Base-by-base conservation (phyloP, 1,140 invertebrate species). In the Lepidurus couesii region DNA sequence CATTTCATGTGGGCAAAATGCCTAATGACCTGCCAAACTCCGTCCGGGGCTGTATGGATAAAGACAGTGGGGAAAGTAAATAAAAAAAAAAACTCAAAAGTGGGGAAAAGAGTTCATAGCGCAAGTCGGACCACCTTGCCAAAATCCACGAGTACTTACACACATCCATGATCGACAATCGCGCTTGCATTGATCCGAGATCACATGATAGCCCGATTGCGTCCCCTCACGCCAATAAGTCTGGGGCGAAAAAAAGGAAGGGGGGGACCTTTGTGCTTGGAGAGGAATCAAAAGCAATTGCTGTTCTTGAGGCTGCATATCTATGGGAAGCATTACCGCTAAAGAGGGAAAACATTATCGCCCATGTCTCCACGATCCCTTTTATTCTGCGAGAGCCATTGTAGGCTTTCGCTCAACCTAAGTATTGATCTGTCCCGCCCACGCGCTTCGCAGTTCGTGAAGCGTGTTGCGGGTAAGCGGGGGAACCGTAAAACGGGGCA, bases 11-110 rank as follows among this genome's bases (percentile, higher is more conserved):
- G 53, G n/a, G 53, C 53, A 65, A 65, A 65, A 65, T 65, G 53
- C 53, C 53, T 65, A 65, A 65, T 65, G 53, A 65, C 53, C 53
- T 65, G 53, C 53, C 53, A 65, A 65, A n/a, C n/a, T n/a, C n/a
- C n/a, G n/a, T n/a, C n/a, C n/a, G n/a, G n/a, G n/a, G n/a, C n/a
- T n/a, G n/a, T n/a, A n/a, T n/a, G n/a, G 16, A 1, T 21, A 7
- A 13, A 16, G 16, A 13, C 8, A 7, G 13, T 65, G 5, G 34
- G 34, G 34, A 34, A 34, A 34, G 34, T 65, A 65, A n/a, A 65
- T 21, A 21, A 21, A 53, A 7, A 65, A 21, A 65, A 13, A 7
- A 7, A n/a, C 9, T 16, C 53, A 21, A 7, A 65, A 9, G 34
- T 34, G 34, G 34, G 34, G 34, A 4, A 34, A 34, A 4, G 3